These are phyloP conservation scores for Florisuga fusca DNA, from an alignment of 2,797 vertebrate species.

Conservation along the genomic window DNA sequence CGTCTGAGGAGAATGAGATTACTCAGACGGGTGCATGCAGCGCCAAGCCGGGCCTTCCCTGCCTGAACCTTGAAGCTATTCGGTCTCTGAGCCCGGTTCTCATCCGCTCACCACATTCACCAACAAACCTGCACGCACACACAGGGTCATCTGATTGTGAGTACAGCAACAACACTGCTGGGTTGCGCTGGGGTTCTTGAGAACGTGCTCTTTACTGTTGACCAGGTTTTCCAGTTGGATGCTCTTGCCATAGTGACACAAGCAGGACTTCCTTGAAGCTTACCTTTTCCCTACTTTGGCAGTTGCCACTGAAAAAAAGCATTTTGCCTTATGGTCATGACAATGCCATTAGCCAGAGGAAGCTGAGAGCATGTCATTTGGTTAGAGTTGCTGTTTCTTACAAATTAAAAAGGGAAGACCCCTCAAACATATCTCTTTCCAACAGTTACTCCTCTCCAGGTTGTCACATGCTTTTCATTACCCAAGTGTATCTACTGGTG, in stretches of 20 bases:
- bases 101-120: slow-evolving; percentile 84
- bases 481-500: neutral
- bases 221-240: neutral
- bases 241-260: neutral
- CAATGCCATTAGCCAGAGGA: neutral
- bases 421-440: neutral
- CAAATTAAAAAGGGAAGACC: neutral
- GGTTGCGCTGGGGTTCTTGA: neutral
- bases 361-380: neutral
- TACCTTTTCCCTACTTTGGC: neutral
- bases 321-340: neutral
- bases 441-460: neutral
- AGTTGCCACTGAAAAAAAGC: neutral
- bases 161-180: slow-evolving; percentile 69
- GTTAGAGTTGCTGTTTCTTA: neutral
- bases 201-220: neutral
- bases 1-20: slow-evolving; percentile 89
- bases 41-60: slow-evolving; percentile 84
- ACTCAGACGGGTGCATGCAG: slow-evolving; percentile 85
- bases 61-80: slow-evolving; percentile 89
- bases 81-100: slow-evolving; percentile 78
- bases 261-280: neutral
- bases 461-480: neutral
- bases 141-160: slow-evolving; percentile 87
- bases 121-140: slow-evolving; percentile 83